A percentile compares a stretch with the other conserved stretches of the same genome.
Conservation (phyloP, 2,888 invertebrate genomes). For the Loripinus fragilis region DNA sequence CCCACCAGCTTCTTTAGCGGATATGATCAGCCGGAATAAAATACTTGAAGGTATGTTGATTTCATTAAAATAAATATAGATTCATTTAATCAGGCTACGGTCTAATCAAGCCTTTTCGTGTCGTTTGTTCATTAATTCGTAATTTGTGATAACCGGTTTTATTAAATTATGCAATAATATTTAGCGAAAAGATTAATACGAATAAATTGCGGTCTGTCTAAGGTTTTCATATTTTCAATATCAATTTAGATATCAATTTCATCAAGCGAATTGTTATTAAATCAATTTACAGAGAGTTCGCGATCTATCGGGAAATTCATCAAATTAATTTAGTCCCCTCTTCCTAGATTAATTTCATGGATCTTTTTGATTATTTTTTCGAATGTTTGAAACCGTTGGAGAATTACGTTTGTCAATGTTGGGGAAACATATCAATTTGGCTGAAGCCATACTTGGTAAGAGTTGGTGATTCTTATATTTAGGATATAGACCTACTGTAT, state of each 20-base stretch:
- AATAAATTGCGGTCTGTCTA: constrained; percentile 10
- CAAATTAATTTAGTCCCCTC: constrained; percentile 22
- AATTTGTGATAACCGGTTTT: constrained; percentile 21
- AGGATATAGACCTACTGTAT: background rate
- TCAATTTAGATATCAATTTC: constrained; percentile 22
- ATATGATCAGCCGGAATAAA: constrained; percentile 80
- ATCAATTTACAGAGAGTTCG: constrained; percentile 21
- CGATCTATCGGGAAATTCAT: constrained; percentile 22
- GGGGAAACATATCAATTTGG: background rate
- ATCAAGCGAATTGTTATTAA: constrained; percentile 21
- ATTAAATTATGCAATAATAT: constrained; percentile 22
- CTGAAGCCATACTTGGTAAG: background rate
- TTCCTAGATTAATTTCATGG: constrained; percentile 21
- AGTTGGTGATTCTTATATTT: background rate
- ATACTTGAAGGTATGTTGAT: constrained; percentile 77
- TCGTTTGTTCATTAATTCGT: constrained; percentile 18
- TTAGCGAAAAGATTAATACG: constrained; percentile 21
- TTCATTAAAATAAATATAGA: background rate
- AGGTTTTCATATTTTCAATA: constrained; percentile 22
- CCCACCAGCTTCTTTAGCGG: constrained; percentile 71
- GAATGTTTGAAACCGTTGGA: constrained; percentile 21
- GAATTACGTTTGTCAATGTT: constrained; percentile 20
- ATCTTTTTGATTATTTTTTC: constrained; percentile 21
- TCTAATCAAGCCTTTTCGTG: constrained; percentile 12
- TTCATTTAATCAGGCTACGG: background rate